These are phyloP conservation scores for Paedocypris micromegethes DNA, from an alignment of 2,797 vertebrate species.

Conservation along the genomic window DNA sequence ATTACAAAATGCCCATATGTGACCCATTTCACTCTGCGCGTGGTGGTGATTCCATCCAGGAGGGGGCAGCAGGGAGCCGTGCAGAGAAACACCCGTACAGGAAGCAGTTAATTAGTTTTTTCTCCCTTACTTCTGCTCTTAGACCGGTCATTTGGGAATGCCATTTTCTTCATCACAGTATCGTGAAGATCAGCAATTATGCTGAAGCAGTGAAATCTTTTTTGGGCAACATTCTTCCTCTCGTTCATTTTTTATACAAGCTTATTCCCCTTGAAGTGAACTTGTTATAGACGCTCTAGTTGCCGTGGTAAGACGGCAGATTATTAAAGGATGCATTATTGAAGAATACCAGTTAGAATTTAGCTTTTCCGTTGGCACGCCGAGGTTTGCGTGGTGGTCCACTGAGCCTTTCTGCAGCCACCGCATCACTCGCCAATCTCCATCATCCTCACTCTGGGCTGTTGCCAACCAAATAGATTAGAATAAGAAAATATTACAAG, in stretches of 20 bases:
- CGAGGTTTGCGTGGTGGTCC: constrained; percentile 1
- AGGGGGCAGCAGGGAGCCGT: constrained; percentile 57
- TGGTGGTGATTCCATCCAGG: constrained; percentile 35
- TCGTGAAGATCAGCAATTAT: constrained; percentile 54
- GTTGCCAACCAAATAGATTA: constrained; percentile 68
- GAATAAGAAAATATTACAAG: constrained; percentile 74
- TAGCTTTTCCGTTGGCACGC: not conserved
- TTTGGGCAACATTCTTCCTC: constrained; percentile 52
- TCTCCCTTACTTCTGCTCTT: constrained; percentile 57
- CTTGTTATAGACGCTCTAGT: constrained; percentile 61
- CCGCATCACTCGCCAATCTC: constrained; percentile 63
- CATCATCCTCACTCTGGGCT: constrained; percentile 54
- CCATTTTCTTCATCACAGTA: constrained; percentile 49
- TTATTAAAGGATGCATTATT: constrained; percentile 63
- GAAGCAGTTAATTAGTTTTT: constrained; percentile 65
- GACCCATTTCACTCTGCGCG: constrained; percentile 38
- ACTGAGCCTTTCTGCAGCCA: constrained; percentile 1
- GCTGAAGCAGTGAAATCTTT: constrained; percentile 60
- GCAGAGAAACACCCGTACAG: constrained; percentile 32
- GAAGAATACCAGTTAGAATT: constrained; percentile 43
- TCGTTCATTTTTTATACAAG: constrained; percentile 49
- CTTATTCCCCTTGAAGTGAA: constrained; percentile 60
- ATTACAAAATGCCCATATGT: constrained; percentile 10
- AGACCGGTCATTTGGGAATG: constrained; percentile 57
- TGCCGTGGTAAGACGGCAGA: constrained; percentile 55